These are phyloP conservation scores for Lasius fuliginosus DNA, from an alignment of 2,888 invertebrate genomes.

Conservation along the genomic window DNA sequence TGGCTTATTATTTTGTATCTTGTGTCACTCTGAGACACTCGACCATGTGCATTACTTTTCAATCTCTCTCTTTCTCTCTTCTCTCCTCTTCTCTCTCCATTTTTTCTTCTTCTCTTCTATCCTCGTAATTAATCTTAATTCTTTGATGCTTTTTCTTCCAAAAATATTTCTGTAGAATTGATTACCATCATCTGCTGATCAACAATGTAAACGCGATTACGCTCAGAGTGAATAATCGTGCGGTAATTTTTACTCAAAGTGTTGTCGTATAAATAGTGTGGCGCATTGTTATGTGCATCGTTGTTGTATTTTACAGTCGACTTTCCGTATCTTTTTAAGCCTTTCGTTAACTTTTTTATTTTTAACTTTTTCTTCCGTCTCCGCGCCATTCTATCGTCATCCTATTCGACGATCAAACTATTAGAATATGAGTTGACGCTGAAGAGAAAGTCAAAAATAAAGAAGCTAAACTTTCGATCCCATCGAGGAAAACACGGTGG, in stretches of 20 bases:
- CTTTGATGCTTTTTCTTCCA: background rate
- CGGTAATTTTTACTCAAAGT: constrained; percentile 54
- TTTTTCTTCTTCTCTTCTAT: background rate
- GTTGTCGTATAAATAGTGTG: constrained; percentile 69
- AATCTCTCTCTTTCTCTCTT: background rate
- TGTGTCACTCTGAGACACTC: background rate
- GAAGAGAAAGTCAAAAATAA: background rate
- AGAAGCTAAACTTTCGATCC: background rate
- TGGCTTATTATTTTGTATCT: background rate
- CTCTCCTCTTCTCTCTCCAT: background rate
- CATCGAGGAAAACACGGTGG: background rate
- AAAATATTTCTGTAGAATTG: constrained; percentile 7
- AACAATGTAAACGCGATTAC: constrained; percentile 53
- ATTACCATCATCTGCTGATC: constrained; percentile 35
- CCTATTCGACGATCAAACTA: background rate
- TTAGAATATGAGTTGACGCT: background rate
- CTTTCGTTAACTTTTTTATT: background rate
- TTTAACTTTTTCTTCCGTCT: background rate
- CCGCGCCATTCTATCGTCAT: background rate
- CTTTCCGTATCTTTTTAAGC: background rate
- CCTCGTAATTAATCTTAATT: constrained; percentile 6
- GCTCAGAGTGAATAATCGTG: constrained; percentile 53
- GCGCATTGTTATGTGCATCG: constrained; percentile 81
- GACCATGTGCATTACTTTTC: constrained; percentile 30
- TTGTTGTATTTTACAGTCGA: constrained; percentile 78